Evolutionary conservation across 1,140 invertebrate genomes (phyloP).

Genomic region (Bombus picipes): DNA sequence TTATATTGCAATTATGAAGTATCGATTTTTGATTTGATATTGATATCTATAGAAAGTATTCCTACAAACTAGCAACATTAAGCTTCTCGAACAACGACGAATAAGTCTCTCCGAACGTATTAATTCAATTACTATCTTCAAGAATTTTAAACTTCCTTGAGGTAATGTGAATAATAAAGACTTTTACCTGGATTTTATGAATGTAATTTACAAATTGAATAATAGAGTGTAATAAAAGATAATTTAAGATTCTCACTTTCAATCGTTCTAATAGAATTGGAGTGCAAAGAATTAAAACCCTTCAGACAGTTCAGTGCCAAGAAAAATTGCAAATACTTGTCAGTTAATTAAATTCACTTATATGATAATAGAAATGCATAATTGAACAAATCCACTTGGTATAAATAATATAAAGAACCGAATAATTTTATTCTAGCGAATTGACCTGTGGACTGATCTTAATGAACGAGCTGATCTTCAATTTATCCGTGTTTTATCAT

Average conservation of each 20-base stretch:
- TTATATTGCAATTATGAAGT: neutral
- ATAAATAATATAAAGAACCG: neutral
- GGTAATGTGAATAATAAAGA: neutral
- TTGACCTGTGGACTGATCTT: too few relatives aligned
- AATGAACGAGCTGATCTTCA: too few relatives aligned
- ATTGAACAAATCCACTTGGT: neutral
- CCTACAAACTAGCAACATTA: neutral
- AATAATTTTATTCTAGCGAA: neutral
- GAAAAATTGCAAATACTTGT: neutral
- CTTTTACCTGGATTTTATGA: neutral
- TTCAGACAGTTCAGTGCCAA: neutral
- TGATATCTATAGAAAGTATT: neutral
- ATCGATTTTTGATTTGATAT: too few relatives aligned
- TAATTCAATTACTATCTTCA: too few relatives aligned
- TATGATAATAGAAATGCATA: neutral
- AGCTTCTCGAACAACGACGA: neutral
- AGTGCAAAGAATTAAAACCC: conserved; percentile 15
- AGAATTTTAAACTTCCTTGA: neutral
- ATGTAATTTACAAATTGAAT: neutral
- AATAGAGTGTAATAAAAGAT: neutral
- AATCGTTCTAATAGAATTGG: neutral
- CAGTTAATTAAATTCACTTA: neutral
- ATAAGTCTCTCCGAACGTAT: too few relatives aligned
- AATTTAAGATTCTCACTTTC: neutral
- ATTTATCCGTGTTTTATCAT: neutral